Percentiles rank a stretch among this genome's conserved stretches.
These are phyloP conservation scores for Xanthorhoe spadicearia DNA, from an alignment of 2,888 invertebrate species.

Conservation along the genomic window DNA sequence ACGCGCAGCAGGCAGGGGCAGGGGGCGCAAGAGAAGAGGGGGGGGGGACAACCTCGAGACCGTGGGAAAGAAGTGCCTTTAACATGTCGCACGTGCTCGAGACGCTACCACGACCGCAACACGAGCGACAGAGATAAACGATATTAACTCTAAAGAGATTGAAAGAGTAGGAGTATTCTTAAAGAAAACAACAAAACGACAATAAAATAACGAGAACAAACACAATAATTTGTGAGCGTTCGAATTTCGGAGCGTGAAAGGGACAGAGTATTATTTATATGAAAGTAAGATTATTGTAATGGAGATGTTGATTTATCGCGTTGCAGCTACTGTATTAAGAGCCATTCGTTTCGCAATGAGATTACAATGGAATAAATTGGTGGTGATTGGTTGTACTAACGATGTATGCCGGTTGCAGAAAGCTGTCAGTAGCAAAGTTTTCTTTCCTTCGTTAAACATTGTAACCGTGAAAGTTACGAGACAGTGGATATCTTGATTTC, in stretches of 20 bases:
- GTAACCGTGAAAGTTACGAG: not conserved
- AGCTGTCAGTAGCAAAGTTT: slow-evolving; percentile 39
- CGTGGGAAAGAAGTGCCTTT: slow-evolving; percentile 85
- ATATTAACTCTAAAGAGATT: slow-evolving; percentile 25
- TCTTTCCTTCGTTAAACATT: not conserved
- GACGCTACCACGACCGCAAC: slow-evolving; percentile 61
- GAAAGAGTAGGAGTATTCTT: slow-evolving; percentile 37
- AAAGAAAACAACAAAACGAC: slow-evolving; percentile 54
- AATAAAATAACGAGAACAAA: slow-evolving; percentile 77
- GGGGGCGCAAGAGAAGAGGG: slow-evolving; percentile 48
- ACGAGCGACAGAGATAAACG: slow-evolving; percentile 62
- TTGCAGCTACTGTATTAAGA: slow-evolving; percentile 72
- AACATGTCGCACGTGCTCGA: slow-evolving; percentile 83
- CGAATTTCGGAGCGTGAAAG: slow-evolving; percentile 76
- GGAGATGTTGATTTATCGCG: slow-evolving; percentile 77
- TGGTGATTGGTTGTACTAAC: slow-evolving; percentile 55
- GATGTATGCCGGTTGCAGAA: slow-evolving; percentile 25
- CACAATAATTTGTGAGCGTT: slow-evolving; percentile 82
- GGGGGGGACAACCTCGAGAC: slow-evolving; percentile 63
- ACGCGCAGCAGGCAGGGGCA: slow-evolving; percentile 59
- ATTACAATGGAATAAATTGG: slow-evolving; percentile 70
- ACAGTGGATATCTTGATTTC: not conserved
- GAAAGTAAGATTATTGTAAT: slow-evolving; percentile 74
- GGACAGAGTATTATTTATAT: slow-evolving; percentile 69
- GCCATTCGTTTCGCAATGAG: slow-evolving; percentile 69